Evolutionary conservation across 2,888 invertebrate species (phyloP).

Genomic region (Lumbricus terrestris): DNA sequence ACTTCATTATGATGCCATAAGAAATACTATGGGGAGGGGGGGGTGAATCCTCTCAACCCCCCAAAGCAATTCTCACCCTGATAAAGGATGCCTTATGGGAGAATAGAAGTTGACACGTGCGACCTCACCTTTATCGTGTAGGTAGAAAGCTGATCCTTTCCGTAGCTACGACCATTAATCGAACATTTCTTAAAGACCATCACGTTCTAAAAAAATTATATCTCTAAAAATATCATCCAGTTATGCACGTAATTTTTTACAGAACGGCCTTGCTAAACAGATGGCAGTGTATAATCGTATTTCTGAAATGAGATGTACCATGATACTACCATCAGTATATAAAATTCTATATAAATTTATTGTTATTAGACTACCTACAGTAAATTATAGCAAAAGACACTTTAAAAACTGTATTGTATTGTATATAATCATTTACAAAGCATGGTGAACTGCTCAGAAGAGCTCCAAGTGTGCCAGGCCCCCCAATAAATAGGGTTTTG

Average conservation of each 20-base stretch:
- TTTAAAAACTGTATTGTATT: too few species aligned
- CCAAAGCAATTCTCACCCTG: too few species aligned
- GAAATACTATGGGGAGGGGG: too few species aligned
- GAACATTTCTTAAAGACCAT: conserved; percentile 99
- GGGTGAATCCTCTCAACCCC: too few species aligned
- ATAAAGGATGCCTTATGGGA: too few species aligned
- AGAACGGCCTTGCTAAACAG: not conserved
- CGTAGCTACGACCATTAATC: conserved; percentile 86
- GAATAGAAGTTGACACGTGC: not conserved
- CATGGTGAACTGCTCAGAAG: too few species aligned
- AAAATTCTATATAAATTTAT: too few species aligned
- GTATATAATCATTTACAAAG: too few species aligned
- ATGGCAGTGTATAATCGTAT: not conserved
- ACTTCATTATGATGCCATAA: too few species aligned
- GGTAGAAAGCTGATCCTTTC: conserved; percentile 66
- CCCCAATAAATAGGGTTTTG: too few species aligned
- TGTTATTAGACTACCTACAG: not conserved
- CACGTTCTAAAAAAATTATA: conserved; percentile 72
- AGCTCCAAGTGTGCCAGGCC: too few species aligned
- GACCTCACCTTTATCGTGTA: not conserved
- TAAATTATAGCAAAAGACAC: not conserved
- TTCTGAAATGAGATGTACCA: not conserved
- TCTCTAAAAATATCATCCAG: not conserved
- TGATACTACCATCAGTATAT: too few species aligned
- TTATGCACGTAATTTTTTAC: not conserved